Base-by-base conservation (phyloP, 53 echinoderm and acorn worm genomes). In the Glandiceps talaboti region DNA sequence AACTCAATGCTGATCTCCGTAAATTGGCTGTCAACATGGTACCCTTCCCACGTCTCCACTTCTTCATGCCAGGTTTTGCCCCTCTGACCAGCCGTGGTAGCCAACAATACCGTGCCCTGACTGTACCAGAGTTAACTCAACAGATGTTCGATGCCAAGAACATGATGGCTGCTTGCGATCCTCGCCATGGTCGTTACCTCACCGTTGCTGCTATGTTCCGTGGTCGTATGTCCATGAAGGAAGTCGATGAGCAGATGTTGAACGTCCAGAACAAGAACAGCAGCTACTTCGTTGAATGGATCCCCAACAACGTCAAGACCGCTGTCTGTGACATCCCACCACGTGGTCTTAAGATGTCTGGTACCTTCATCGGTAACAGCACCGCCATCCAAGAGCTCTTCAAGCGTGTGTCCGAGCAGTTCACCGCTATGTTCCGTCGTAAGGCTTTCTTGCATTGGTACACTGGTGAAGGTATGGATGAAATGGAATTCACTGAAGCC, bases 151-250 rank as follows among this genome's bases (percentile, higher is more conserved):
- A 96, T 74, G 85, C 96, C 76, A 96, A 96, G 90, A 96, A 96
- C 89, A 96, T 96, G 96, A 96, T 96, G 96, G 96, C 96, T 76
- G 96, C 96, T 27, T 96, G 96, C 31, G 96, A 96, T 75, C 96
- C 96, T 31, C 90, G 96, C 74, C 92, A 90, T 73, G 96, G 96
- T 64, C 92, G 96, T 74, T 96, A 96, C 84, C 85, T 96, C 30
- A 96, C 96, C 27, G 96, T 90, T 27, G 96, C 96, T 30, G 87
- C 87, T 73, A 87, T 96, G 33, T 96, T 96, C 92, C 92, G 96
- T 88, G 96, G 96, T 72, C 92, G 96, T 33, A 96, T 96, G 96
- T 96, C 96, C 85, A 96, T 96, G 96, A 96, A 96, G 84, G 96
- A 96, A 73, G 96, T 96, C 25, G 94, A 94, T 75, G 94, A 90